These are phyloP conservation scores for Oscheius sp. DNA, from an alignment of 2,888 invertebrate genomes.

Conservation along the genomic window DNA sequence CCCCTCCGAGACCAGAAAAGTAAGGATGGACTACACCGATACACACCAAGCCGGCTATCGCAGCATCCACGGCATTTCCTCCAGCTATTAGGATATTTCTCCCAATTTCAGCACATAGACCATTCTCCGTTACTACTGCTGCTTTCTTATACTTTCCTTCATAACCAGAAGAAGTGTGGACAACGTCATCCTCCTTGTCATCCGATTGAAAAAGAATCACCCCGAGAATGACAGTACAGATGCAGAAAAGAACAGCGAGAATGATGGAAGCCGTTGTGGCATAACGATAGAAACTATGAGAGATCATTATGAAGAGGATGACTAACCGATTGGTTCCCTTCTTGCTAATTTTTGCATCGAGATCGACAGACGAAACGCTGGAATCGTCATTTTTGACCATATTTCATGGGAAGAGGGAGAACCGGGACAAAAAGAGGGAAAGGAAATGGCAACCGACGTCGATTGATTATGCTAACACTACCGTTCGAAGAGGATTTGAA, in stretches of 20 bases:
- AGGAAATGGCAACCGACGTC: too few relatives aligned
- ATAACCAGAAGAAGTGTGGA: conserved; percentile 12
- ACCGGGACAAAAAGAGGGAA: too few relatives aligned
- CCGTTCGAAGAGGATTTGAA: too few relatives aligned
- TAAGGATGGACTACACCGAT: conserved; percentile 45
- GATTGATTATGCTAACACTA: too few relatives aligned
- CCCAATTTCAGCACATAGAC: conserved; percentile 61
- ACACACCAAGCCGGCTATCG: conserved; percentile 41
- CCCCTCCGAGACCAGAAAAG: conserved; percentile 42
- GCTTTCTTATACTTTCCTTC: conserved; percentile 39
- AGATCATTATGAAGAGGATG: neutral
- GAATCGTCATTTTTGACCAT: too few relatives aligned
- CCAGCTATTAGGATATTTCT: conserved; percentile 32
- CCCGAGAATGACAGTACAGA: conserved; percentile 37
- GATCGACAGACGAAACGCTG: too few relatives aligned
- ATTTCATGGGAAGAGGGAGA: too few relatives aligned
- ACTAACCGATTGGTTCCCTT: neutral
- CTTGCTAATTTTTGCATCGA: neutral
- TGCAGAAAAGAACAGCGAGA: conserved; percentile 29
- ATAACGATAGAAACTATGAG: too few relatives aligned
- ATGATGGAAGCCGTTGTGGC: conserved; percentile 28
- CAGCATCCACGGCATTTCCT: conserved; percentile 45
- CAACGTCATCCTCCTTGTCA: neutral
- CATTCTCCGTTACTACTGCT: conserved; percentile 66
- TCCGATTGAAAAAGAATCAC: conserved; percentile 15